Base-by-base conservation (phyloP, 2,113 vertebrate genomes). In the Girardinichthys multiradiatus region DNA sequence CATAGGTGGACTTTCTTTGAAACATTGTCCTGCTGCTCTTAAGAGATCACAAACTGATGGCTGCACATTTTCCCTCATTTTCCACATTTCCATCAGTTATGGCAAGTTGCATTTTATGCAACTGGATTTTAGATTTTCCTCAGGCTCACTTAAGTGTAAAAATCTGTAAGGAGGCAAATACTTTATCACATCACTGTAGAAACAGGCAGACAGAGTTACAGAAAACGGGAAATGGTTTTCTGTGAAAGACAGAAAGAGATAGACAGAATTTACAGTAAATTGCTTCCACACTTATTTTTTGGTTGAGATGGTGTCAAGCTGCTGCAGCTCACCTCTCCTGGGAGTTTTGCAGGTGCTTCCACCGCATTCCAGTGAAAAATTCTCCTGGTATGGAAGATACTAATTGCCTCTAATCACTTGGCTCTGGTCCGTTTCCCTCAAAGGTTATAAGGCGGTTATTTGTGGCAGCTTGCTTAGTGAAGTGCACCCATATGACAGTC, bases 321-420 rank as follows among this genome's bases (percentile, higher is more conserved):
- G 26, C 61, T 77, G 45, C 21, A 27, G 31, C 35, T 79, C 71
- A 59, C 4, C 64, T 70, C 42, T 78, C 68, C 28, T 21, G n/a
- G 29, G 74, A 72, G 57, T 64, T 69, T 79, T 45, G 64, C 11
- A 1, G 64, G 37, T 35, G 51, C 77, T 80, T 67, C 76, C 30
- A 37, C 57, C 42, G 66, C 77, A 28, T 79, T 81, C 74, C 57
- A 4, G 1, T 15, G 60, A 54, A 72, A 74, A 27, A 31, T 9
- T 19, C 29, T 67, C 30, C 31, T 27, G 26, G 2, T 31, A 6
- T 57, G 30, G 51, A 51, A 42, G 26, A 75, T 60, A 35, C 45
- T 81, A 68, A 83, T 82, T 79, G 68, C 64, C 65, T 76, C 33
- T 35, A 79, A 68, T 70, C 57, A 79, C 84, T 19, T 62, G 51